Percentiles rank a stretch among this genome's conserved stretches.
Evolutionary conservation across 30 jellyfish, hydroid and myxozoan species (phyloP).

Genomic region (Aurelia sp.): DNA sequence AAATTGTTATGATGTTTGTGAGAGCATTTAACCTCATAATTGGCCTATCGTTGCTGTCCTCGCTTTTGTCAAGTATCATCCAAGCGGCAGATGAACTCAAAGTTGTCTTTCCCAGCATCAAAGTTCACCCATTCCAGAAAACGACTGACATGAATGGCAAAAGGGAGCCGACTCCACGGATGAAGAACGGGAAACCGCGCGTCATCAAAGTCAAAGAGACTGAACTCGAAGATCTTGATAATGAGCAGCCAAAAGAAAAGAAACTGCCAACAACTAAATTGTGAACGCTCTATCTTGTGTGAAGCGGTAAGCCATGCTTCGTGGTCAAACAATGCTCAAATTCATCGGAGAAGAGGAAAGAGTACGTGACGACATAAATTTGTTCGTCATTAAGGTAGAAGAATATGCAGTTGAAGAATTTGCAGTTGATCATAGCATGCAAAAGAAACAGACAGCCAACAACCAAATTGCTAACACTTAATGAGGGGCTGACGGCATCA

Average conservation of each 20-base stretch:
- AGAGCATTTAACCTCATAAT: constrained; percentile 61
- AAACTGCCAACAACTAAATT: constrained; percentile 1
- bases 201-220: not conserved
- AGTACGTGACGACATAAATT: no score
- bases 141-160: no score
- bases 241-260: not conserved
- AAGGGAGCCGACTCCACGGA: no score
- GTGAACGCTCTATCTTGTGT: not conserved
- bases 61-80: constrained; percentile 65
- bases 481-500: no score
- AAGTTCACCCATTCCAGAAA: constrained; percentile 50
- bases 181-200: not conserved
- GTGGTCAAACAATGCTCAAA: no score
- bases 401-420: no score
- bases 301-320: not conserved
- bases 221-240: not conserved
- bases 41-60: constrained; percentile 71
- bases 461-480: not conserved
- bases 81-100: constrained; percentile 79
- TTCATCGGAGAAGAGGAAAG: no score
- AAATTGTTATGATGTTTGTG: constrained; percentile 73
- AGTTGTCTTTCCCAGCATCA: constrained; percentile 66
- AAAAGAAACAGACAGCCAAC: no score
- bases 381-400: not conserved
- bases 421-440: no score